Percentiles rank a stretch among this genome's conserved stretches.
Evolutionary conservation across 2,797 vertebrate genomes (phyloP).

Genomic region (Spondyliosoma cantharus): DNA sequence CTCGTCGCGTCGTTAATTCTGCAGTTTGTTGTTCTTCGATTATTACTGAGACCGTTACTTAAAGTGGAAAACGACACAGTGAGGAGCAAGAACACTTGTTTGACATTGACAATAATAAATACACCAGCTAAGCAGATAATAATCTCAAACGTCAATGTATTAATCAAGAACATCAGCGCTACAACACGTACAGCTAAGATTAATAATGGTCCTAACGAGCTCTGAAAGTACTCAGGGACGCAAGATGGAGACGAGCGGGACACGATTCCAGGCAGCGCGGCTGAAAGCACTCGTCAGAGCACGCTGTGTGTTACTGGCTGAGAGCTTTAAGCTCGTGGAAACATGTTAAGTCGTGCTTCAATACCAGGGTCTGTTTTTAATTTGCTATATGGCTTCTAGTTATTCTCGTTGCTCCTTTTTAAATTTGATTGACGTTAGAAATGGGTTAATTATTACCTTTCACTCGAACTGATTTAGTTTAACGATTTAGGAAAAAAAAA

Average conservation of each 20-base stretch:
- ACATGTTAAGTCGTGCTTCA: conserved; percentile 6
- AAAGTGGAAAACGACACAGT: not conserved
- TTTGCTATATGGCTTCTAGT: conserved; percentile 32
- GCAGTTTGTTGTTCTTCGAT: not conserved
- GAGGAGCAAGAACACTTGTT: not conserved
- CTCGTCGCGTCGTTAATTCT: not conserved
- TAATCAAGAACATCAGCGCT: conserved; percentile 10
- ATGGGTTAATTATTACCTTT: conserved; percentile 47
- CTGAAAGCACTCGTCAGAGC: conserved; percentile 17
- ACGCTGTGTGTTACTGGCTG: not conserved
- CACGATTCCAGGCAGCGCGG: not conserved
- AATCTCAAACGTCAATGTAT: conserved; percentile 3
- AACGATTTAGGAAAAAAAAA: not conserved
- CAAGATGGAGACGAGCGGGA: conserved; percentile 17
- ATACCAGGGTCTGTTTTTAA: conserved; percentile 17
- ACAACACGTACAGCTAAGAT: conserved; percentile 15
- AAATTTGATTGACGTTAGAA: conserved; percentile 32
- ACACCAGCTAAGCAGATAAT: not conserved
- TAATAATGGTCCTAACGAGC: conserved; percentile 21
- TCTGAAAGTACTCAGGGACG: conserved; percentile 2
- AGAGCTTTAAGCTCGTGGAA: conserved; percentile 1
- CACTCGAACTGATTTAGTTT: conserved; percentile 5
- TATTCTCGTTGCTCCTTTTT: conserved; percentile 25
- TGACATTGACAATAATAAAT: not conserved
- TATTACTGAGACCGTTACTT: not conserved